A percentile compares a stretch with the other conserved stretches of the same genome.
Evolutionary conservation across 2,113 vertebrate species (phyloP).

Genomic region (Chloebia gouldiae): DNA sequence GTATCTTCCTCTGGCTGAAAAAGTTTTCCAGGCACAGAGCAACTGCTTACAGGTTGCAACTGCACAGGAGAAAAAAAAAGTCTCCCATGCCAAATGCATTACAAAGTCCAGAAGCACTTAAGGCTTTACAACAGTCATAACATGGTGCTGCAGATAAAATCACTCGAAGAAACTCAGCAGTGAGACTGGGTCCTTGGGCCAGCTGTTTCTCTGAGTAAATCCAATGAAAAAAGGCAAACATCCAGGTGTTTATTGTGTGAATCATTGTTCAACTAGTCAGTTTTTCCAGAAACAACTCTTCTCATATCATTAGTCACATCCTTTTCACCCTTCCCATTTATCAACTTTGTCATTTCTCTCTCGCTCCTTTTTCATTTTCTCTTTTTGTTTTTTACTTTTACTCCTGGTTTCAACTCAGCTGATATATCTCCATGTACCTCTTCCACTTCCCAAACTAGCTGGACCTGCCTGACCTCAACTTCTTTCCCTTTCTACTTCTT

Average conservation of each 20-base stretch:
- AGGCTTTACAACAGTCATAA: slow-evolving; percentile 54
- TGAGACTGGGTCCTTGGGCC: neutral
- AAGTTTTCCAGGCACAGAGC: neutral
- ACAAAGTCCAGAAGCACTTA: slow-evolving; percentile 56
- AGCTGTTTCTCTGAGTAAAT: slow-evolving; percentile 34
- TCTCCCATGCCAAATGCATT: slow-evolving; percentile 7
- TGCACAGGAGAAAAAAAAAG: neutral
- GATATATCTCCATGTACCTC: neutral
- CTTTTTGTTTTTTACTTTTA: neutral
- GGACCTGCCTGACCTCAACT: neutral
- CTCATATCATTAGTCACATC: slow-evolving; percentile 36
- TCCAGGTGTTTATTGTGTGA: slow-evolving; percentile 54
- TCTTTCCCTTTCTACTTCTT: neutral
- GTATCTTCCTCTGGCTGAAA: neutral
- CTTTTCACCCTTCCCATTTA: slow-evolving; percentile 6
- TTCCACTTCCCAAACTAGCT: neutral
- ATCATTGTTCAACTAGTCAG: slow-evolving; percentile 32
- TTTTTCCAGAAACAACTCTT: slow-evolving; percentile 64
- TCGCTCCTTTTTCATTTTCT: neutral
- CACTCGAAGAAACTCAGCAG: neutral
- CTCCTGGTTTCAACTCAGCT: neutral
- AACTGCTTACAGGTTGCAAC: neutral
- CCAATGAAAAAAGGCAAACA: neutral
- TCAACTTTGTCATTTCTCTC: neutral
- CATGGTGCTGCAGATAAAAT: slow-evolving; percentile 46